Percentiles rank a stretch among this genome's conserved stretches.
phyloP scores from a whole-genome alignment of 1,140 invertebrate species.

The Euwallacea fornicatus region DNA sequence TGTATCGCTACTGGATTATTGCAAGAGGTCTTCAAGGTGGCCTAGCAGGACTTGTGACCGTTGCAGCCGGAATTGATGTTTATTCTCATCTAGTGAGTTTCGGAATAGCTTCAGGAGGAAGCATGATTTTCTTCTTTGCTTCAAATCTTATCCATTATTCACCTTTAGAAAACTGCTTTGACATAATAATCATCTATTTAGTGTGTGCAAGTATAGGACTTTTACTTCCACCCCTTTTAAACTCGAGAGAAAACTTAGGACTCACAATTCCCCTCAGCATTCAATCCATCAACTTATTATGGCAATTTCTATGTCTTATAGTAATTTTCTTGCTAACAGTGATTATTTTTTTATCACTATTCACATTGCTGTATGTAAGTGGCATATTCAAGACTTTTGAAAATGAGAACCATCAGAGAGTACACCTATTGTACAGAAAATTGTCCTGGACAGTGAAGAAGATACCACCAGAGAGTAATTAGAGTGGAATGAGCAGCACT shows the following conservation, averaged over 20 bases:
- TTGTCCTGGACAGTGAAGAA: slow-evolving; percentile 32
- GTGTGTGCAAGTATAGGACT: slow-evolving; percentile 36
- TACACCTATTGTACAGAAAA: slow-evolving; percentile 27
- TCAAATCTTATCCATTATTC: slow-evolving; percentile 37
- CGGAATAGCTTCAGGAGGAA: slow-evolving; percentile 32
- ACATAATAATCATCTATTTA: slow-evolving; percentile 42
- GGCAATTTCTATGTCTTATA: slow-evolving; percentile 38
- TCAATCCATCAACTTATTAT: slow-evolving; percentile 24
- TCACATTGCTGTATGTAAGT: slow-evolving; percentile 20
- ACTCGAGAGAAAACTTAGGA: slow-evolving; percentile 28
- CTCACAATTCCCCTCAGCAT: slow-evolving; percentile 2
- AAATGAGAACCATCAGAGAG: slow-evolving; percentile 37
- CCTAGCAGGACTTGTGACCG: slow-evolving; percentile 39
- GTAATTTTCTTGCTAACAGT: slow-evolving; percentile 22
- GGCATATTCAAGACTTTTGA: slow-evolving; percentile 29
- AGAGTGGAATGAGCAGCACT: slow-evolving; percentile 14
- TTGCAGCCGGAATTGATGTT: slow-evolving; percentile 39
- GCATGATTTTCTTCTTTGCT: slow-evolving; percentile 36
- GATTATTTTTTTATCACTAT: slow-evolving; percentile 24
- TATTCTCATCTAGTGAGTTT: slow-evolving; percentile 35
- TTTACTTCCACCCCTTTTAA: slow-evolving; percentile 28
- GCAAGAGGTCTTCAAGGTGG: slow-evolving; percentile 43
- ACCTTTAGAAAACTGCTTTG: slow-evolving; percentile 44
- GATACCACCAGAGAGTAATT: slow-evolving; percentile 27
- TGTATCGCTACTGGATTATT: slow-evolving; percentile 43